Percentiles rank a stretch among this genome's conserved stretches.
Conservation (phyloP, 1,140 invertebrate genomes). For the Drosophila dunni region DNA sequence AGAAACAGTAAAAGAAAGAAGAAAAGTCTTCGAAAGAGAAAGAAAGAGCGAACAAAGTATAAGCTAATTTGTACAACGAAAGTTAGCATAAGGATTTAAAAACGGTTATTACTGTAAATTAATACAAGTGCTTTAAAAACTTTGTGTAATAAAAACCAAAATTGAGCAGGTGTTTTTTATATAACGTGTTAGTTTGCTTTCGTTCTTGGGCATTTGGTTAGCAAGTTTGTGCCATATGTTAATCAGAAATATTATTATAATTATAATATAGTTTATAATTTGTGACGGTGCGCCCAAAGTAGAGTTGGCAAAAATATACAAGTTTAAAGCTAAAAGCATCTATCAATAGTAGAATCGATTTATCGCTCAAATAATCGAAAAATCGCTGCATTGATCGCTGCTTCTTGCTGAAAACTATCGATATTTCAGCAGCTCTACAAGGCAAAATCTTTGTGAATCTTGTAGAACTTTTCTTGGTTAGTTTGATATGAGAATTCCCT, state of each 20-base stretch:
- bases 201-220: slow-evolving; percentile 61
- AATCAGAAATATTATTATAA: slow-evolving; percentile 43
- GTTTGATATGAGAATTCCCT: slow-evolving; percentile 7
- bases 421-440: too few relatives aligned
- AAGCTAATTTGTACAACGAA: slow-evolving; percentile 13
- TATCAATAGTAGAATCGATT: too few relatives aligned
- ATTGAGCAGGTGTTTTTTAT: slow-evolving; percentile 64
- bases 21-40: background rate
- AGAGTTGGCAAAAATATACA: background rate
- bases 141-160: slow-evolving; percentile 49
- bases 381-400: too few relatives aligned
- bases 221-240: slow-evolving; percentile 62
- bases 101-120: slow-evolving; percentile 19
- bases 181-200: slow-evolving; percentile 21
- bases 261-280: slow-evolving; percentile 16
- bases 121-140: slow-evolving; percentile 23
- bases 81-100: slow-evolving; percentile 2
- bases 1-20: background rate
- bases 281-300: slow-evolving; percentile 10
- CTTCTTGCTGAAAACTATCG: too few relatives aligned
- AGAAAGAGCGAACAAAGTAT: background rate
- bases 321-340: too few relatives aligned
- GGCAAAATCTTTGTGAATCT: background rate
- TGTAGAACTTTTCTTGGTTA: slow-evolving; percentile 19
- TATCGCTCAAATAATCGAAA: too few relatives aligned